These are phyloP conservation scores for Lepidocyrtoides sp. DNA, from an alignment of 2,888 invertebrate genomes.

Conservation along the genomic window DNA sequence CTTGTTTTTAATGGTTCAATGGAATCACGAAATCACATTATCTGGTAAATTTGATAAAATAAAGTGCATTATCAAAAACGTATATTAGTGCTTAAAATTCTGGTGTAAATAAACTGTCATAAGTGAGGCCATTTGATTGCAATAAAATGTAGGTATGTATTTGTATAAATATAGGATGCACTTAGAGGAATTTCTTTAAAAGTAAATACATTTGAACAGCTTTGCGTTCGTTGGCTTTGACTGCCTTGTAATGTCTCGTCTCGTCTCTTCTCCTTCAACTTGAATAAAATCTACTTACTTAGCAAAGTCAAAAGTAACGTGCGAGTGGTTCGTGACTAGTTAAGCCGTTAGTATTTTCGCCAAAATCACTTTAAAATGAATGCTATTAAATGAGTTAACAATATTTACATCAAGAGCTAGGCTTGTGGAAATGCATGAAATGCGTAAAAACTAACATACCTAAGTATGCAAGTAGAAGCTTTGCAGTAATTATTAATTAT, in stretches of 20 bases:
- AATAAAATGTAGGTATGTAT: slow-evolving; percentile 45
- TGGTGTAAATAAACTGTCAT: slow-evolving; percentile 76
- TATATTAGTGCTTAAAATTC: slow-evolving; percentile 39
- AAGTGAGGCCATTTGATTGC: slow-evolving; percentile 64
- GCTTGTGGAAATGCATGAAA: no score
- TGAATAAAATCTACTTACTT: slow-evolving; percentile 8
- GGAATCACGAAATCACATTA: slow-evolving; percentile 64
- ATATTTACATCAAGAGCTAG: background rate
- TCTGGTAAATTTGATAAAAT: slow-evolving; percentile 50
- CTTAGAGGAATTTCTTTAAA: slow-evolving; percentile 7
- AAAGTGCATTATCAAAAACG: slow-evolving; percentile 61
- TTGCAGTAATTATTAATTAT: background rate
- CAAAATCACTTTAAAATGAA: background rate
- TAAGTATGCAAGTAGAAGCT: no score
- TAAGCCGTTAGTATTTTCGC: slow-evolving; percentile 20
- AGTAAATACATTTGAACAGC: background rate
- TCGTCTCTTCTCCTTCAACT: slow-evolving; percentile 20
- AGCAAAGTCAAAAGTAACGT: background rate
- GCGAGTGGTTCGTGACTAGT: slow-evolving; percentile 69
- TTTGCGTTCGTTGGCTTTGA: slow-evolving; percentile 23
- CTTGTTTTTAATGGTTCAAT: slow-evolving; percentile 66
- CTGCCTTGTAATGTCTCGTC: slow-evolving; percentile 16
- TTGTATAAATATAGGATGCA: no score
- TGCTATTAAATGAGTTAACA: slow-evolving; percentile 21
- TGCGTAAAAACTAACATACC: no score